These are phyloP conservation scores for Poeciliopsis retropinna DNA, from an alignment of 2,113 vertebrate genomes.

Conservation along the genomic window DNA sequence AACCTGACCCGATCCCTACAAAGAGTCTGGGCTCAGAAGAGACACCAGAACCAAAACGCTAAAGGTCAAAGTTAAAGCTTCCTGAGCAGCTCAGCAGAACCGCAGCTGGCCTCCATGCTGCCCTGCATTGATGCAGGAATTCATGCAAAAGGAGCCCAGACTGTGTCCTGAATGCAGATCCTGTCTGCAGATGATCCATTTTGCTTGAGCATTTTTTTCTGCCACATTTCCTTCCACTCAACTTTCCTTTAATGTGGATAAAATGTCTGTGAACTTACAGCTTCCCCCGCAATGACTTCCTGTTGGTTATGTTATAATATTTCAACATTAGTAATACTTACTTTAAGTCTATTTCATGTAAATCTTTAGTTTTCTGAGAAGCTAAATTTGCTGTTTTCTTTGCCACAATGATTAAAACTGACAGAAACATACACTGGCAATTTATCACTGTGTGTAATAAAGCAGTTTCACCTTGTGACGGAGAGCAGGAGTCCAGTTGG, in stretches of 20 bases:
- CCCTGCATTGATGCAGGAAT: too few species aligned
- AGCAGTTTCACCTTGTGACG: neutral
- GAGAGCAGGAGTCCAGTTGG: neutral
- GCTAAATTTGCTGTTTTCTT: neutral
- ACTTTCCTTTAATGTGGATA: neutral
- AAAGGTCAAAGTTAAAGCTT: neutral
- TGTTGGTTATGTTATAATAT: neutral
- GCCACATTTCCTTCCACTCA: neutral
- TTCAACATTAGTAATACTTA: neutral
- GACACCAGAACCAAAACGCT: neutral
- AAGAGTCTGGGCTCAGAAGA: neutral
- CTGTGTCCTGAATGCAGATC: neutral
- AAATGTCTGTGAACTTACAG: neutral
- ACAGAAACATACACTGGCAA: neutral
- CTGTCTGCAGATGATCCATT: neutral
- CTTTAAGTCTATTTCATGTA: neutral
- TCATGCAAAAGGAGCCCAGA: neutral
- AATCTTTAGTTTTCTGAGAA: neutral
- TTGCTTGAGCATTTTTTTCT: neutral
- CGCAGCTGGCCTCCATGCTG: neutral
- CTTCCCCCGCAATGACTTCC: neutral
- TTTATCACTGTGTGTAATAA: too few species aligned
- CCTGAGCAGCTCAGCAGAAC: neutral
- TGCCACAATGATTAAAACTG: neutral
- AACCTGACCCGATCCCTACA: neutral